Evolutionary conservation across 37 sponge, comb jelly and placozoan genomes (phyloP).

Genomic region (Axinella damicornis): DNA sequence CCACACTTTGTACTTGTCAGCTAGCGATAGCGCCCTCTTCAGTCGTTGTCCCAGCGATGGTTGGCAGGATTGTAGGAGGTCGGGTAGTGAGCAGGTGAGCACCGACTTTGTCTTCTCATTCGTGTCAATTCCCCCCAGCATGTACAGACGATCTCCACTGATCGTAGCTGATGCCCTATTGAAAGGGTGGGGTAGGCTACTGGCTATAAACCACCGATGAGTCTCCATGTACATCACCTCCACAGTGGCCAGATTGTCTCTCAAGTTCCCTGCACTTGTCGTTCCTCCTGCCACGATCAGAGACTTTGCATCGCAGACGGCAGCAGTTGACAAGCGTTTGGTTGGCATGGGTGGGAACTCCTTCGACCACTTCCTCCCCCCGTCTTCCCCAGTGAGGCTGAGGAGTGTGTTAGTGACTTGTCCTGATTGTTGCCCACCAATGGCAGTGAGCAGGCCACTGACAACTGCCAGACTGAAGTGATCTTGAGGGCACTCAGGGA

Average conservation of each 20-base stretch:
- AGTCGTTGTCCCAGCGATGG: no score
- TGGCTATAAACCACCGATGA: background rate
- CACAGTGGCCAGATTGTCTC: background rate
- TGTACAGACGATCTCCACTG: no score
- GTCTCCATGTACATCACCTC: slow-evolving; percentile 1
- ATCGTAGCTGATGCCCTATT: background rate
- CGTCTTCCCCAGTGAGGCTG: background rate
- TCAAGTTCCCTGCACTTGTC: background rate
- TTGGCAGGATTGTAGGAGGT: no score
- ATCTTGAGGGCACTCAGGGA: background rate
- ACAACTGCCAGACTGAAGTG: slow-evolving; percentile 13
- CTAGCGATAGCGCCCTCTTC: no score
- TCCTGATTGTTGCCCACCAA: background rate
- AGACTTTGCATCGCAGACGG: background rate
- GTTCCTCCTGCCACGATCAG: slow-evolving; percentile 25
- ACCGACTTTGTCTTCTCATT: no score
- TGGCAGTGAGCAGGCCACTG: slow-evolving; percentile 11
- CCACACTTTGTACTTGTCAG: background rate
- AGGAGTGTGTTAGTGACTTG: background rate
- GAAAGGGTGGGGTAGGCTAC: background rate
- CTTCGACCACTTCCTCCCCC: background rate
- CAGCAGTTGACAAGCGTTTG: background rate
- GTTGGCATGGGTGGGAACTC: slow-evolving; percentile 34
- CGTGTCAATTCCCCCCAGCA: no score
- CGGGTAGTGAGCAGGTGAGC: no score